Evolutionary conservation across 2,797 vertebrate species (phyloP), one percentile per base, ranked within the genome.

Genomic region (Coregonus sp.): DNA sequence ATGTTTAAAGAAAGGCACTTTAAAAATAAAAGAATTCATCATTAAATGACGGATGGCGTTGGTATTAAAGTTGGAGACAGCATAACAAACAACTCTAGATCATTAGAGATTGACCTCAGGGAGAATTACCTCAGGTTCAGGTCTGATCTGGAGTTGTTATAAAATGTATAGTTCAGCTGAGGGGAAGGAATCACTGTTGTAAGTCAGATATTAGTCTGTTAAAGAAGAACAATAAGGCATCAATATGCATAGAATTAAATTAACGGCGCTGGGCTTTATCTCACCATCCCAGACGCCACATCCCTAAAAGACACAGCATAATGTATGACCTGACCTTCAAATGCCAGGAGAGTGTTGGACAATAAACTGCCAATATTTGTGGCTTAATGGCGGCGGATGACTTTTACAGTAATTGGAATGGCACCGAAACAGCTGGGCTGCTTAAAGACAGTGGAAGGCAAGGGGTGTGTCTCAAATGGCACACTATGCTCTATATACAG

Each of bases 341-440:
- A 98, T 98, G 97, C 96, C 97, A 98, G 95, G 96, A 95, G 95
- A 96, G 95, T 95, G 87, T 96, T 95, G 94, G 95, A 96, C 96
- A 96, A 96, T 98, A 98, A 98, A 98, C 96, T 97, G 96, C 97
- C 97, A 98, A 97, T 98, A 98, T 98, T 98, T 98, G 97, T 96
- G 96, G 96, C 96, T 97, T 96, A 96, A 96, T 97, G 96, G 95
- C 94, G 94, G 93, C 94, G 94, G 95, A 96, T 96, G 97, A 98
- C 97, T 97, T 98, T 97, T 98, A 97, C 96, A 96, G 95, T 98
- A 97, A 98, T 98, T 98, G 97, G 96, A 97, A 97, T 94, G 95
- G 96, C 96, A 96, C 95, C 94, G 95, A 97, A 97, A 97, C 96
- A 97, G 96, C 97, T 95, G 93, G 94, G 95, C 95, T 96, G 96